These are phyloP conservation scores for Cataglyphis altisquamis DNA, from an alignment of 2,888 invertebrate species.

Conservation along the genomic window DNA sequence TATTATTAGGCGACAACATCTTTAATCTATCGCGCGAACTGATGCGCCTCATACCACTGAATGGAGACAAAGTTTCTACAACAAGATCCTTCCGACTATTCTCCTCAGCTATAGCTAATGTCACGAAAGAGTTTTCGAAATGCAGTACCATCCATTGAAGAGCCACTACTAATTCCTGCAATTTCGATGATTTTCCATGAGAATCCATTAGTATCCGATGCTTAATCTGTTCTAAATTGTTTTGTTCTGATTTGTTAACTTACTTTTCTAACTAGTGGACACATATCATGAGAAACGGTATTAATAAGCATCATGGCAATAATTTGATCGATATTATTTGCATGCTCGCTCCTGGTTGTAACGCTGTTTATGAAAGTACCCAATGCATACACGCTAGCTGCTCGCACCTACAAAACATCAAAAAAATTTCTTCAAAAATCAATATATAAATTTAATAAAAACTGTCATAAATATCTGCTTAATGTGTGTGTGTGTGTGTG, in stretches of 20 bases:
- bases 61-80: conserved; percentile 83
- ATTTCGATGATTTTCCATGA: neutral
- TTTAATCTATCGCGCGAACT: conserved; percentile 86
- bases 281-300: conserved; percentile 93
- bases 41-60: conserved; percentile 85
- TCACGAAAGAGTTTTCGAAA: conserved; percentile 95
- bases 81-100: conserved; percentile 85
- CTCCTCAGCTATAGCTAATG: conserved; percentile 89
- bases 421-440: neutral
- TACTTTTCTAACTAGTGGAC: conserved; percentile 93
- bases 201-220: neutral
- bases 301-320: conserved; percentile 95
- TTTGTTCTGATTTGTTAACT: conserved; percentile 41
- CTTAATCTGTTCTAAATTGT: neutral
- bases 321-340: conserved; percentile 96
- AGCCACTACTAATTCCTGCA: conserved; percentile 94
- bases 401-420: conserved; percentile 89
- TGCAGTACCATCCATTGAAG: conserved; percentile 94
- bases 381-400: conserved; percentile 97
- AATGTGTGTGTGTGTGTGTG: no score
- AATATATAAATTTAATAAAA: neutral
- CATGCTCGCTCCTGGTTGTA: conserved; percentile 95
- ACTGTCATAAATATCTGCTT: neutral
- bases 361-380: conserved; percentile 97
- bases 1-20: conserved; percentile 83